These are phyloP conservation scores for Eira barbara DNA, from an alignment of 2,113 vertebrate genomes.

Conservation along the genomic window DNA sequence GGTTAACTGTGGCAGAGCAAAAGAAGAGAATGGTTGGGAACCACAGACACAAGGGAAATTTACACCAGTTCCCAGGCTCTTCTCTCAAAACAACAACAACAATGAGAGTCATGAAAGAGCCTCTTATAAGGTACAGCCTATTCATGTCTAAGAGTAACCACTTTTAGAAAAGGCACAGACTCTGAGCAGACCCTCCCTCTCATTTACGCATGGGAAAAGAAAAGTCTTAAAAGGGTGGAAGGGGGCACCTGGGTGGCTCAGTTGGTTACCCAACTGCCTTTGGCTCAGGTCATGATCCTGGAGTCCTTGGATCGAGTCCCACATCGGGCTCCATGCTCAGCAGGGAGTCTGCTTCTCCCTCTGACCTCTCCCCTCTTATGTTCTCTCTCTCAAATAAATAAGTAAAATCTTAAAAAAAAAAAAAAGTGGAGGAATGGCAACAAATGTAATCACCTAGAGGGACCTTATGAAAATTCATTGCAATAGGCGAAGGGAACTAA, in stretches of 20 bases:
- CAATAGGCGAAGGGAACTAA: neutral
- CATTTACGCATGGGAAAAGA: neutral
- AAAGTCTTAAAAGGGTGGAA: neutral
- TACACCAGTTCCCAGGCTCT: neutral
- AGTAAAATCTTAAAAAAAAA: no score
- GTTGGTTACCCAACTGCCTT: no score
- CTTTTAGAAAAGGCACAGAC: neutral
- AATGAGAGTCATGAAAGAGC: neutral
- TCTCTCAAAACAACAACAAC: neutral
- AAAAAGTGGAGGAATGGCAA: neutral
- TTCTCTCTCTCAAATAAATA: no score
- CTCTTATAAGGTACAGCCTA: neutral
- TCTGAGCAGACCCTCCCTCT: neutral
- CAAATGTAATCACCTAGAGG: neutral
- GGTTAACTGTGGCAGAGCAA: neutral
- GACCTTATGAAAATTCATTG: neutral
- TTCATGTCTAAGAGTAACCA: neutral
- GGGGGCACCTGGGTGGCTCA: no score
- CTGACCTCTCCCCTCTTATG: no score
- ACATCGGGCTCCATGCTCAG: no score
- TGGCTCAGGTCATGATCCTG: no score
- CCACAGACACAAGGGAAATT: neutral
- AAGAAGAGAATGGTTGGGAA: neutral
- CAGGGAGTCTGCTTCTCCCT: no score
- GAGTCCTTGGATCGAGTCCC: no score